Base-by-base conservation (phyloP, 2,797 vertebrate species). In the Nyctalus aviator region DNA sequence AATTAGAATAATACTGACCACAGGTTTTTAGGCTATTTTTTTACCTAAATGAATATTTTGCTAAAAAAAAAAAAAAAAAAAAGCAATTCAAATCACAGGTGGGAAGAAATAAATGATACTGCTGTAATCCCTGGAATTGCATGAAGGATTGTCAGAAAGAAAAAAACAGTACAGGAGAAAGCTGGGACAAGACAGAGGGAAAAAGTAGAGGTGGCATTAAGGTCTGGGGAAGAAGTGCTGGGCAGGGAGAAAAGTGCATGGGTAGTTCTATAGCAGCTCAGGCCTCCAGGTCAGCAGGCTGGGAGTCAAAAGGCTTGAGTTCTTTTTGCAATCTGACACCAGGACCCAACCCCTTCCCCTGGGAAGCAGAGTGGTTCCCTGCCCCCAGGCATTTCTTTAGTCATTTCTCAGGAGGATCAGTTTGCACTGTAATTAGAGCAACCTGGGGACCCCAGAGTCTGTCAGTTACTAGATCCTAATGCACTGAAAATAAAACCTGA, bases 161-260 rank as follows among this genome's bases (percentile, higher is more conserved):
- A 73, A 18, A 18, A 90, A 73, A 57, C 46, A 27, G 20, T 18
- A 25, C 23, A 32, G 8, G 76, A 27, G 8, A 32, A 9, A 32
- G 7, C 6, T 25, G 32, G 13, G 37, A 3, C 23, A 44, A 88
- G 77, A 21, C 9, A 30, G 18, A 32, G 17, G 4, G 1, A 21
- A 50, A 17, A 84, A n/a, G 1, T 37, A 11, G 15, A 8, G 12
- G 20, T 9, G 8, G 17, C 2, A 20, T 8, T 17, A 55, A 46
- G 32, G 25, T 27, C 30, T 35, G 32, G 13, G 59, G 10, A 62
- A 6, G 1, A 57, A 59, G 4, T 32, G 12, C 9, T 55, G 21
- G 2, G 17, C 0, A 17, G 30, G 18, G 3, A 68, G 23, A 57
- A 23, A 25, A 20, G 8, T 5, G 0, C 35, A 18, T 5, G 2